Conservation (phyloP, 2,113 vertebrate genomes). For the Corapipo altera region DNA sequence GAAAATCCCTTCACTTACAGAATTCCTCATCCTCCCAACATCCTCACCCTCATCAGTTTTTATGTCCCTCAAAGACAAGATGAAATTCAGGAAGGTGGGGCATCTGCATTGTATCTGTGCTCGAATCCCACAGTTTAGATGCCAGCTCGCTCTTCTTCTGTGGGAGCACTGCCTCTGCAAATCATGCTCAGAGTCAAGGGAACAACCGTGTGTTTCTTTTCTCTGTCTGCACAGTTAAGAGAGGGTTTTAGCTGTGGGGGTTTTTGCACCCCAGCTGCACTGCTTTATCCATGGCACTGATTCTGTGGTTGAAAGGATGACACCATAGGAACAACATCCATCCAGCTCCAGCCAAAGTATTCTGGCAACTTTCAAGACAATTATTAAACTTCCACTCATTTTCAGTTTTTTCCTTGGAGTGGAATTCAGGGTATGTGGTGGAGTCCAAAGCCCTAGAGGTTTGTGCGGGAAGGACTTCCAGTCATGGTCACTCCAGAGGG, state of each 20-base stretch:
- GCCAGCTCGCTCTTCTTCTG: not conserved
- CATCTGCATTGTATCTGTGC: not conserved
- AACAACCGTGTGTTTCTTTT: not conserved
- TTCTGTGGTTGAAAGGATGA: not conserved
- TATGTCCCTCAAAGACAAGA: not conserved
- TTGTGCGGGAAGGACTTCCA: not conserved
- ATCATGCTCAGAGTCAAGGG: not conserved
- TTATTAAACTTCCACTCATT: conserved; percentile 1
- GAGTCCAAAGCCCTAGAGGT: not conserved
- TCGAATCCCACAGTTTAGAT: not conserved
- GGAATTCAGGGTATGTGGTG: conserved; percentile 22
- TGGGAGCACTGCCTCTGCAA: not conserved
- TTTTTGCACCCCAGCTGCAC: not conserved
- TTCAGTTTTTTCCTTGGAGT: not conserved
- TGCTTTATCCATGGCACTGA: not conserved
- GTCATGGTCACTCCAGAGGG: not conserved
- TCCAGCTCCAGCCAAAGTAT: not conserved
- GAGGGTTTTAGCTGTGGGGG: not conserved
- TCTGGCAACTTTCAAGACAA: conserved; percentile 2
- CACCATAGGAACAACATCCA: not conserved
- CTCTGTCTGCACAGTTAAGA: not conserved
- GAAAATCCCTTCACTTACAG: not conserved
- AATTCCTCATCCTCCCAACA: not conserved
- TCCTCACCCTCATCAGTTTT: not conserved
- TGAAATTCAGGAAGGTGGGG: not conserved